Evolutionary conservation across 2,113 vertebrate genomes (phyloP).

Genomic region (Galeopterus variegatus): DNA sequence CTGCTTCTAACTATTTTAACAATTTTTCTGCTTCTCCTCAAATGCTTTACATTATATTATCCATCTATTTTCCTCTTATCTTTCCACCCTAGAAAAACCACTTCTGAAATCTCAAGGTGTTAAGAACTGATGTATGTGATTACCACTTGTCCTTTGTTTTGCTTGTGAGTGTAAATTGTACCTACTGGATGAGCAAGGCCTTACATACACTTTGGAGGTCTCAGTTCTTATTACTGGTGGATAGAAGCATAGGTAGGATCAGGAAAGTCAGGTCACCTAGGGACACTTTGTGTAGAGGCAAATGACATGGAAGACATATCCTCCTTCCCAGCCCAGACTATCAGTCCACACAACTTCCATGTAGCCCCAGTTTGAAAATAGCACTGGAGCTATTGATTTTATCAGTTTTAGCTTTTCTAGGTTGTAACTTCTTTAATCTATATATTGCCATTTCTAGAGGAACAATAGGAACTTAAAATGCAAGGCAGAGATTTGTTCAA

Average conservation of each 20-base stretch:
- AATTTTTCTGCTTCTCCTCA: slow-evolving; percentile 1
- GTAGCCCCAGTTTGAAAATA: neutral
- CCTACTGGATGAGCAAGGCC: neutral
- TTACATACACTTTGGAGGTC: rapidly evolving
- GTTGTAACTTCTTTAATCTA: neutral
- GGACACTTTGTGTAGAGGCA: neutral
- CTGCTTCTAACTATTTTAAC: neutral
- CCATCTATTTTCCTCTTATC: neutral
- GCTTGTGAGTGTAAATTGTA: neutral
- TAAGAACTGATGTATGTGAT: neutral
- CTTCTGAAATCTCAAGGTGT: slow-evolving; percentile 39
- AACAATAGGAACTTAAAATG: neutral
- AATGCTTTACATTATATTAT: neutral
- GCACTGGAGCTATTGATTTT: neutral
- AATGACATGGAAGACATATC: neutral
- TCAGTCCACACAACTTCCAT: neutral
- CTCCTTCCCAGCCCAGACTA: neutral
- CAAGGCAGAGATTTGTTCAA: neutral
- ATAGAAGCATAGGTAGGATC: neutral
- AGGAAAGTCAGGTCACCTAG: neutral
- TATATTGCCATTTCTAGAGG: neutral
- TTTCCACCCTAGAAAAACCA: neutral
- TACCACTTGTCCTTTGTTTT: slow-evolving; percentile 3
- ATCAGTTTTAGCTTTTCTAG: neutral
- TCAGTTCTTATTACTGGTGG: neutral